Evolutionary conservation across 2,888 invertebrate genomes (phyloP).

Genomic region (Epicampocera succincta): DNA sequence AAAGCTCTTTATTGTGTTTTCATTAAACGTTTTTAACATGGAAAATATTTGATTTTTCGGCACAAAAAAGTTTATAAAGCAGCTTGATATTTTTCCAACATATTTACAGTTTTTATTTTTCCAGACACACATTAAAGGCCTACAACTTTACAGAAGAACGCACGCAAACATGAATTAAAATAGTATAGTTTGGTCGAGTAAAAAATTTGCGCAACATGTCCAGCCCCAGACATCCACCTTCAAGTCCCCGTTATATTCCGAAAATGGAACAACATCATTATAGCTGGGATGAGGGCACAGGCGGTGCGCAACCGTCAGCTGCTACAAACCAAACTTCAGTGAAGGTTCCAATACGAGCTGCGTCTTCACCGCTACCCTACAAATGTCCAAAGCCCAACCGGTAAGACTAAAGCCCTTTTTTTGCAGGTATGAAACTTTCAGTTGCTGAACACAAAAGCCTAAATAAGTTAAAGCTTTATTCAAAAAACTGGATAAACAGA

Average conservation of each 20-base stretch:
- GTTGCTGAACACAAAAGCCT: too few species aligned
- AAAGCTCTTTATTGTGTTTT: slow-evolving; percentile 14
- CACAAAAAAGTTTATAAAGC: too few species aligned
- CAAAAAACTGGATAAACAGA: too few species aligned
- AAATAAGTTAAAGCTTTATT: too few species aligned
- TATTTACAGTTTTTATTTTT: too few species aligned
- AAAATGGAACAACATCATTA: slow-evolving; percentile 73
- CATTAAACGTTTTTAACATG: slow-evolving; percentile 4
- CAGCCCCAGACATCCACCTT: slow-evolving; percentile 62
- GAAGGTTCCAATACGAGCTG: slow-evolving; percentile 74
- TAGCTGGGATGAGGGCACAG: slow-evolving; percentile 75
- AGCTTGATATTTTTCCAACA: too few species aligned
- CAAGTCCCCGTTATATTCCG: slow-evolving; percentile 67
- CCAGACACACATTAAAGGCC: too few species aligned
- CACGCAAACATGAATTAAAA: slow-evolving; percentile 39
- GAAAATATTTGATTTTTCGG: too few species aligned
- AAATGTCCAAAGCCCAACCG: slow-evolving; percentile 79
- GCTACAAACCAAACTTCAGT: slow-evolving; percentile 72
- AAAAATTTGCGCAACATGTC: slow-evolving; percentile 61
- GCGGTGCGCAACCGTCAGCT: slow-evolving; percentile 51
- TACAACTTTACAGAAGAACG: too few species aligned
- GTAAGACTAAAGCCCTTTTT: slow-evolving; percentile 70
- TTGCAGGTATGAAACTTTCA: too few species aligned
- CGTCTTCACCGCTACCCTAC: slow-evolving; percentile 77
- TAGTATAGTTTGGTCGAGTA: not conserved